phyloP scores from a whole-genome alignment of 2,888 invertebrate species.

The Pristionchus japonicus region DNA sequence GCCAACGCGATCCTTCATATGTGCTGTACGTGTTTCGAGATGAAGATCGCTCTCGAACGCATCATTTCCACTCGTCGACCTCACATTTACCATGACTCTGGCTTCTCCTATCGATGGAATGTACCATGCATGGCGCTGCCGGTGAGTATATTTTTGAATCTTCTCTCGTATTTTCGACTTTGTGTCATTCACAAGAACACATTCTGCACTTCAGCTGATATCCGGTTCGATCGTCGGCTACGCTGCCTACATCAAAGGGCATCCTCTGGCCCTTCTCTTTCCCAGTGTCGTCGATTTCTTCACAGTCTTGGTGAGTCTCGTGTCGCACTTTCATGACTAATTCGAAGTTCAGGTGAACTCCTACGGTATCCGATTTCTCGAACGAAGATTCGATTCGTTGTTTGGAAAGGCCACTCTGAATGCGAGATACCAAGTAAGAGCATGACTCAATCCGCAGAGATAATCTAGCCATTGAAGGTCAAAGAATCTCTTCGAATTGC shows the following conservation, averaged over 20 bases:
- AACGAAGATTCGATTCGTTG: background rate
- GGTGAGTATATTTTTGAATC: background rate
- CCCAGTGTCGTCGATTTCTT: background rate
- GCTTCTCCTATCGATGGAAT: background rate
- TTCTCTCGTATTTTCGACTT: too few relatives aligned
- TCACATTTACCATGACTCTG: background rate
- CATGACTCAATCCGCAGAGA: background rate
- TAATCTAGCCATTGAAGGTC: background rate
- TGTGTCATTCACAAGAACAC: background rate
- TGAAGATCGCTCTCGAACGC: slow-evolving; percentile 2
- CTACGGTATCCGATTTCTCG: background rate
- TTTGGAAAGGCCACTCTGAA: background rate
- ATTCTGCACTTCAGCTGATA: background rate
- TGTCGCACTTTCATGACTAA: background rate
- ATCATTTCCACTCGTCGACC: background rate
- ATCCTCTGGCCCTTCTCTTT: background rate
- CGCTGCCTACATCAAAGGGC: background rate
- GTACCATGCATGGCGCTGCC: background rate
- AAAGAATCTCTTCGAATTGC: background rate
- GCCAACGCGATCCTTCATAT: background rate
- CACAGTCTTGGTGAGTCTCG: background rate
- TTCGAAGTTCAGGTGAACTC: background rate
- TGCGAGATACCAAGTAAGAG: background rate
- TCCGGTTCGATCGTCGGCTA: background rate
- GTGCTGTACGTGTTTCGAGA: slow-evolving; percentile 21